Conservation (phyloP, 2,888 invertebrate genomes). For the Aelia acuminata region DNA sequence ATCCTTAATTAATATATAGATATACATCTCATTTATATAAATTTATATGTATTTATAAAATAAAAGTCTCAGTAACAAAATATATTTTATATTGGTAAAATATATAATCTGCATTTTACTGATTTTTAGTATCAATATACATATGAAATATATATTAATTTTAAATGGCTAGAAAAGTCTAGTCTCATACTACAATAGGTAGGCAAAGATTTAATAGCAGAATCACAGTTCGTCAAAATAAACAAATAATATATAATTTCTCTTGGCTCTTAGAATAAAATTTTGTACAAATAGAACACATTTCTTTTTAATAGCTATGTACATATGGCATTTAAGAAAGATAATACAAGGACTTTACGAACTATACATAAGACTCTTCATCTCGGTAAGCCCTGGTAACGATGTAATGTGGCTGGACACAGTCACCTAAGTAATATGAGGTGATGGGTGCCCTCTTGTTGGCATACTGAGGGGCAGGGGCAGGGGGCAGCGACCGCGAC, state of each 20-base stretch:
- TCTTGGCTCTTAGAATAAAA: slow-evolving; percentile 54
- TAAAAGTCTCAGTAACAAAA: slow-evolving; percentile 59
- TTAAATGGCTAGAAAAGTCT: slow-evolving; percentile 63
- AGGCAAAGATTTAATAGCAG: slow-evolving; percentile 40
- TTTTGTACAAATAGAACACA: slow-evolving; percentile 60
- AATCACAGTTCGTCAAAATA: slow-evolving; percentile 63
- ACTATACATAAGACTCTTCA: slow-evolving; percentile 69
- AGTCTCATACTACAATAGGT: slow-evolving; percentile 62
- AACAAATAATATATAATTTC: slow-evolving; percentile 47
- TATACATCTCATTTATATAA: slow-evolving; percentile 57
- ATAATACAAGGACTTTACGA: slow-evolving; percentile 20
- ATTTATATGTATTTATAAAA: slow-evolving; percentile 59
- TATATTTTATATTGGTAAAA: slow-evolving; percentile 60
- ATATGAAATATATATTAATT: slow-evolving; percentile 58
- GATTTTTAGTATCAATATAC: slow-evolving; percentile 55
- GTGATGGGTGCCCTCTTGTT: slow-evolving; percentile 68
- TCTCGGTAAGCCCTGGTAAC: slow-evolving; percentile 67
- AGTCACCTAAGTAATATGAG: slow-evolving; percentile 68
- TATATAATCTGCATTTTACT: slow-evolving; percentile 56
- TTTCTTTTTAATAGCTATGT: slow-evolving; percentile 57
- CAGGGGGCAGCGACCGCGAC: slow-evolving; percentile 66
- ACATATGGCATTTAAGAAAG: slow-evolving; percentile 59
- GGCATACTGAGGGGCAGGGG: slow-evolving; percentile 65
- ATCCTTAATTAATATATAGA: slow-evolving; percentile 52
- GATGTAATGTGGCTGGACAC: slow-evolving; percentile 67